Percentiles rank a stretch among this genome's conserved stretches.
Evolutionary conservation across 2,797 vertebrate species (phyloP).

Genomic region (Halcyon smyrnensis): DNA sequence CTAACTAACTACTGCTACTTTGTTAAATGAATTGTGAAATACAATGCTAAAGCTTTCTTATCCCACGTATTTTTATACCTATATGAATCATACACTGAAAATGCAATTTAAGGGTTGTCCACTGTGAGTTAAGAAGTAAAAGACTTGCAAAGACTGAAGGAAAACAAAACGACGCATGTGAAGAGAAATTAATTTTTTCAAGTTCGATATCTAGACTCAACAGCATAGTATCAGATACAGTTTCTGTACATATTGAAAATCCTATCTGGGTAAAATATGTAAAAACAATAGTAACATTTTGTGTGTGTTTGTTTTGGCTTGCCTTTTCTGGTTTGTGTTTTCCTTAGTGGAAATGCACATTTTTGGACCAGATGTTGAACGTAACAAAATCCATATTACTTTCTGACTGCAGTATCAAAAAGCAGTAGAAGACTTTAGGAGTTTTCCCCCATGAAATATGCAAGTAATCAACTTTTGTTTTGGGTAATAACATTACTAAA

Average conservation of each 20-base stretch:
- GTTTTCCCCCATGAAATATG: neutral
- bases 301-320: slow-evolving; percentile 49
- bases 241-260: slow-evolving; percentile 27
- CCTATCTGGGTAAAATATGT: slow-evolving; percentile 9
- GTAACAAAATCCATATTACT: slow-evolving; percentile 54
- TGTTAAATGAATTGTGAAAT: slow-evolving; percentile 39
- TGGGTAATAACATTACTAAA: neutral
- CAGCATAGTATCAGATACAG: neutral
- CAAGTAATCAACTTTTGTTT: neutral
- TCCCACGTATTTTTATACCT: slow-evolving; percentile 16
- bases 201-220: slow-evolving; percentile 2
- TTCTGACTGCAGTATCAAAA: slow-evolving; percentile 37
- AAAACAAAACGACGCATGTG: neutral
- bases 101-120: neutral
- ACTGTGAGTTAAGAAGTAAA: neutral
- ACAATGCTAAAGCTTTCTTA: neutral
- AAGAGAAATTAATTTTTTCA: neutral
- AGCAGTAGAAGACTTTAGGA: slow-evolving; percentile 7
- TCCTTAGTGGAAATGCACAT: slow-evolving; percentile 42
- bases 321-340: slow-evolving; percentile 34
- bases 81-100: slow-evolving; percentile 20
- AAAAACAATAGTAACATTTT: slow-evolving; percentile 33
- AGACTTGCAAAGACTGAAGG: neutral
- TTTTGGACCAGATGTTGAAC: slow-evolving; percentile 54
- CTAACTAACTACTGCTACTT: slow-evolving; percentile 20